phyloP scores from a whole-genome alignment of 2,888 invertebrate species.

The Clusia tigrina region DNA sequence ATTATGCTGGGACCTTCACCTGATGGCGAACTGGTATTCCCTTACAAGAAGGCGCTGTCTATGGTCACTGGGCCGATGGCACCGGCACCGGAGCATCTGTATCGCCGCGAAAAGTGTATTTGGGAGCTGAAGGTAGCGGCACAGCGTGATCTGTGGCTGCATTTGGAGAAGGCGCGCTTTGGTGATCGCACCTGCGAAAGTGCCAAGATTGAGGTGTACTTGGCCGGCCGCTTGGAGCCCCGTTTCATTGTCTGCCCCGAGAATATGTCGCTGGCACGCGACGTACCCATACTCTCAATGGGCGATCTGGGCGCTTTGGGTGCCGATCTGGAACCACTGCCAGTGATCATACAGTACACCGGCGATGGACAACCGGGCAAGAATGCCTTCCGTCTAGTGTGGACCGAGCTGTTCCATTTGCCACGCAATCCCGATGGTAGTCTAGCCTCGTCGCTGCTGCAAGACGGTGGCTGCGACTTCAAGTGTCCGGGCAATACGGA shows the following conservation, averaged over 20 bases:
- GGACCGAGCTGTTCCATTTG: conserved; percentile 88
- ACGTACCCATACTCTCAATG: conserved; percentile 81
- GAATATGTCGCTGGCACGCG: conserved; percentile 81
- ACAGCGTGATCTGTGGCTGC: conserved; percentile 85
- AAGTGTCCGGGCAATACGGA: conserved; percentile 86
- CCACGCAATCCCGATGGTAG: conserved; percentile 85
- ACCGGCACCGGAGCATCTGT: conserved; percentile 57
- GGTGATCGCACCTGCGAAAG: conserved; percentile 86
- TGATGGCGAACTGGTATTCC: conserved; percentile 88
- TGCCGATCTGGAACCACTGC: conserved; percentile 71
- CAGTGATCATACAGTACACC: conserved; percentile 76
- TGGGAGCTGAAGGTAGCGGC: conserved; percentile 84
- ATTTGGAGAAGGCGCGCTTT: conserved; percentile 86
- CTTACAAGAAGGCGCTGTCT: conserved; percentile 81
- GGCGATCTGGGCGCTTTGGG: conserved; percentile 74
- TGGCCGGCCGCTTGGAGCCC: conserved; percentile 77
- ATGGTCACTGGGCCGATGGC: conserved; percentile 61
- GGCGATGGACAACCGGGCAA: conserved; percentile 81
- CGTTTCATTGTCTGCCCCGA: conserved; percentile 85
- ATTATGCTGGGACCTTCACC: conserved; percentile 80
- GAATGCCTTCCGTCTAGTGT: conserved; percentile 86
- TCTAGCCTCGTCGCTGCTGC: conserved; percentile 78
- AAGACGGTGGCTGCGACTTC: conserved; percentile 81
- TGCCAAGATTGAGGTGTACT: conserved; percentile 83
- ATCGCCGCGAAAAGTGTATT: conserved; percentile 73